Conservation (phyloP, 37 sponge, comb jelly and placozoan species). For the Cladorhizidae sp. region DNA sequence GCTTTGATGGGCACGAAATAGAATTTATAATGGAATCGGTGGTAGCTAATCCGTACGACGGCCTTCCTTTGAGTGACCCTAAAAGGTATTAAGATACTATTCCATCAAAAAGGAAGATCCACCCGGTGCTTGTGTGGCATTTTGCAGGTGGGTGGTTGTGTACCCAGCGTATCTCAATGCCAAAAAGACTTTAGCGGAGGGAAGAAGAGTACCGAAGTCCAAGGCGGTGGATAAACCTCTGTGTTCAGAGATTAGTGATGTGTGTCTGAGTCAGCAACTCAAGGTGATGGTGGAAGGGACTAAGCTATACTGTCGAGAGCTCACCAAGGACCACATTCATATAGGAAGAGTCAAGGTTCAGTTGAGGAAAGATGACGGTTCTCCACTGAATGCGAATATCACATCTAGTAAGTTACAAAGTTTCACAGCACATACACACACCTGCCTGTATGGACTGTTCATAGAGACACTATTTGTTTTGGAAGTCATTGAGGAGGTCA, state of each 20-base stretch:
- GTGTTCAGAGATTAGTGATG: slow-evolving; percentile 77
- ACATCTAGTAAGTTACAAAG: slow-evolving; percentile 32
- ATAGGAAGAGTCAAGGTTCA: slow-evolving; percentile 77
- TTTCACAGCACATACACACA: too few species aligned
- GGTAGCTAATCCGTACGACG: slow-evolving; percentile 48
- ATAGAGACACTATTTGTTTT: too few species aligned
- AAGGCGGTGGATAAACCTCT: slow-evolving; percentile 78
- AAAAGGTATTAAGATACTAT: slow-evolving; percentile 50
- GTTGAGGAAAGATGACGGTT: slow-evolving; percentile 37
- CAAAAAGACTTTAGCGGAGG: slow-evolving; percentile 63
- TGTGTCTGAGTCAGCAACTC: slow-evolving; percentile 52
- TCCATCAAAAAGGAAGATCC: too few species aligned
- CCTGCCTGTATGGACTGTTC: too few species aligned
- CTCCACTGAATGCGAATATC: slow-evolving; percentile 27
- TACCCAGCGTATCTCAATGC: slow-evolving; percentile 82
- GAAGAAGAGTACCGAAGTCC: slow-evolving; percentile 62
- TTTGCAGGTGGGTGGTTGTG: slow-evolving; percentile 66
- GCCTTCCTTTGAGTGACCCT: slow-evolving; percentile 25
- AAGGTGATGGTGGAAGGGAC: slow-evolving; percentile 16
- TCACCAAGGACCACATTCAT: slow-evolving; percentile 49
- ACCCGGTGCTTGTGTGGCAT: too few species aligned
- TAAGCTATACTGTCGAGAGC: slow-evolving; percentile 75
- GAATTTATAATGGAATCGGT: slow-evolving; percentile 6
- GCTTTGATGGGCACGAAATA: too few species aligned
- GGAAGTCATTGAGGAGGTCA: too few species aligned